Percentiles rank a stretch among this genome's conserved stretches.
Conservation (phyloP, 2,888 invertebrate species). For the Loripinus fragilis region DNA sequence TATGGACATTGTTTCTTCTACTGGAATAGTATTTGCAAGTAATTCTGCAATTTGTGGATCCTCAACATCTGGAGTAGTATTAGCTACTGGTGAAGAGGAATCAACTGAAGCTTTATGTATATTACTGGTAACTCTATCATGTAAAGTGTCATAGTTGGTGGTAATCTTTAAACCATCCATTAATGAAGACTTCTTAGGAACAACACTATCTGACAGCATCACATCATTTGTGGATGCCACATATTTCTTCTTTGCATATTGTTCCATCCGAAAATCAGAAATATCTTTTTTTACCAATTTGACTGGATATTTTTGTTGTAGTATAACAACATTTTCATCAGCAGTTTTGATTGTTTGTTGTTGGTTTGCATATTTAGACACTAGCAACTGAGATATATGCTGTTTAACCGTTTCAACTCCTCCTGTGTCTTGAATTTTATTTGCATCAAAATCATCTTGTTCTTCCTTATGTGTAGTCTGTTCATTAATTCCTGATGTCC, state of each 20-base stretch:
- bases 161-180: too few species aligned
- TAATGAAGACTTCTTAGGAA: too few species aligned
- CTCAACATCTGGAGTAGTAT: background rate
- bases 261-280: background rate
- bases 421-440: background rate
- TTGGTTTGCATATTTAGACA: slow-evolving; percentile 5
- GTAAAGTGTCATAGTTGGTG: too few species aligned
- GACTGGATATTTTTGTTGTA: background rate
- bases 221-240: background rate
- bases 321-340: background rate
- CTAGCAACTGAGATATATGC: background rate
- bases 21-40: background rate
- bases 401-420: background rate
- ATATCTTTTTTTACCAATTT: background rate
- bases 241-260: background rate
- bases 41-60: background rate
- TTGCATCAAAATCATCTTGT: background rate
- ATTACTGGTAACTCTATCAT: too few species aligned
- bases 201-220: too few species aligned
- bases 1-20: too few species aligned
- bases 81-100: too few species aligned
- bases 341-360: background rate
- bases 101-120: too few species aligned
- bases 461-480: background rate
- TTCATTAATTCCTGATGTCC: background rate